Evolutionary conservation across 2,888 invertebrate genomes (phyloP).

Genomic region (Drosophila antonietae): DNA sequence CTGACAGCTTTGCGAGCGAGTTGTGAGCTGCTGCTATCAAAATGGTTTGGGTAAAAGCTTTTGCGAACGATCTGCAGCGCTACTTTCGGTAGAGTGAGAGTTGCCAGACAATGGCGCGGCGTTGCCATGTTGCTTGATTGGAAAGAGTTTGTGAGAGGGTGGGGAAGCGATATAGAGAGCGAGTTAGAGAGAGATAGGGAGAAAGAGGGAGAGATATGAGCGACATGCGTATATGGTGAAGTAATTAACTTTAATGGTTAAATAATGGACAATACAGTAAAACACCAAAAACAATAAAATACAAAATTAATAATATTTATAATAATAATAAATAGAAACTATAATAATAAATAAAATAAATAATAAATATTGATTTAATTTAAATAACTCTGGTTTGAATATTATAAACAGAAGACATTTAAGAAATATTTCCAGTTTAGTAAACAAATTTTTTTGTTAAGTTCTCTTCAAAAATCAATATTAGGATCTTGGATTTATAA

Average conservation of each 20-base stretch:
- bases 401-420: too few species aligned
- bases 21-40: slow-evolving; percentile 56
- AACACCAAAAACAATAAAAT: too few species aligned
- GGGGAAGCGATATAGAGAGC: background rate
- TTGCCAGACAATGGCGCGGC: slow-evolving; percentile 15
- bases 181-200: background rate
- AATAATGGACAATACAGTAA: background rate
- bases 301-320: background rate
- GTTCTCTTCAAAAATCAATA: too few species aligned
- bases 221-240: background rate
- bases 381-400: too few species aligned
- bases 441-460: too few species aligned
- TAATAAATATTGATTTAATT: too few species aligned
- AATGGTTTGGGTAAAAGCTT: slow-evolving; percentile 30
- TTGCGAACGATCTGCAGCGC: slow-evolving; percentile 23
- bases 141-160: background rate
- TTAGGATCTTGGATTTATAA: too few species aligned
- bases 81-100: slow-evolving; percentile 21
- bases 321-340: background rate
- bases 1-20: slow-evolving; percentile 41
- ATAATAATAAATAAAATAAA: background rate
- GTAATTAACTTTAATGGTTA: background rate
- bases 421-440: too few species aligned
- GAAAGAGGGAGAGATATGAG: background rate
- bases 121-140: background rate